Evolutionary conservation across 2,797 vertebrate species (phyloP).

Genomic region (Momotus momota): DNA sequence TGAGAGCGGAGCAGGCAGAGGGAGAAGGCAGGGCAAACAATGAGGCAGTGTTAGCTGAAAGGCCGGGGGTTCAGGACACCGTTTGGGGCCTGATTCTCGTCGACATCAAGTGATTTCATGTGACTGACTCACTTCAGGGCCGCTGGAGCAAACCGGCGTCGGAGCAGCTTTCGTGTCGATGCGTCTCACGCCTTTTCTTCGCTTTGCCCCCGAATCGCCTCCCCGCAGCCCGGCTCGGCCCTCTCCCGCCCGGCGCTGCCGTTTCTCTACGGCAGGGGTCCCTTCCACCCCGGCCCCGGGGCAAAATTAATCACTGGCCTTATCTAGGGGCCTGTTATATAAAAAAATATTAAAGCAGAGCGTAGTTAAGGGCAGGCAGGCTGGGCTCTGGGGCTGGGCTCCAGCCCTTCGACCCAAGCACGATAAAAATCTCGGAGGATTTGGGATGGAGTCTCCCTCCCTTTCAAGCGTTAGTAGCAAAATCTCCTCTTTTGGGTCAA

Average conservation of each 20-base stretch:
- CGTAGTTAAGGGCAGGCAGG: background rate
- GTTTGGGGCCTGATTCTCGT: background rate
- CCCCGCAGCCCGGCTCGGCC: accelerated
- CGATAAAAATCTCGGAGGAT: background rate
- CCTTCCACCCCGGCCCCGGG: accelerated
- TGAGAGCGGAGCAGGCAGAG: background rate
- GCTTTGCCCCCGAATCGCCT: background rate
- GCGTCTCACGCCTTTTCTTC: background rate
- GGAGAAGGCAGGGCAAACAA: conserved; percentile 6
- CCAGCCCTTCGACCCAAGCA: accelerated
- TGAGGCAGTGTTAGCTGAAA: conserved; percentile 12
- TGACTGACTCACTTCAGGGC: background rate
- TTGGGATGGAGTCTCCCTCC: background rate
- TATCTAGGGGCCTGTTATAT: too few species aligned
- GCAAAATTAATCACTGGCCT: accelerated
- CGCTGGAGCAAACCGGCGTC: background rate
- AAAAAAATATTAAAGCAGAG: too few species aligned
- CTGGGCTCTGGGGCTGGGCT: background rate
- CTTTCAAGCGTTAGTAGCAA: background rate
- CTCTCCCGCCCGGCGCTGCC: background rate
- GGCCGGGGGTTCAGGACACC: conserved; percentile 32
- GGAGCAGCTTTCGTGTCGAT: background rate
- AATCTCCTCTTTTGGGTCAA: background rate
- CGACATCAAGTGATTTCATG: conserved; percentile 52
- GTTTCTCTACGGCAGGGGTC: accelerated